These are phyloP conservation scores for Himalopsyche japonica DNA, from an alignment of 2,888 invertebrate genomes.

Conservation along the genomic window DNA sequence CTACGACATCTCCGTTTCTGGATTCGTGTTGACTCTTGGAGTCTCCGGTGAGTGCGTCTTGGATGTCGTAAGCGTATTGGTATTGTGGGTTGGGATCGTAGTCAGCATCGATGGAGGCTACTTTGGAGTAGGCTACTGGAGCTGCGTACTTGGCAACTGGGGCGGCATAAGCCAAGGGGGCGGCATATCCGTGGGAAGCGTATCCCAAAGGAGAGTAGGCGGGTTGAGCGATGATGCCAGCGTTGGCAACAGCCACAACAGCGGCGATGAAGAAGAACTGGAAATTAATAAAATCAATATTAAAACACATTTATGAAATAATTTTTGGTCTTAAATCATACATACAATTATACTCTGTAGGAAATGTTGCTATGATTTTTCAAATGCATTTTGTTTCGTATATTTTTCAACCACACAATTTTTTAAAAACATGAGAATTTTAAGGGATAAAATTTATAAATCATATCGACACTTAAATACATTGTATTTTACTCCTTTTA, in stretches of 20 bases:
- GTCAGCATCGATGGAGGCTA: slow-evolving; percentile 26
- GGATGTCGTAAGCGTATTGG: slow-evolving; percentile 56
- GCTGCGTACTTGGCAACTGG: slow-evolving; percentile 27
- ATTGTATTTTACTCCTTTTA: no score
- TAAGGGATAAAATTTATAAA: no score
- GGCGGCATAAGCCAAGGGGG: slow-evolving; percentile 50
- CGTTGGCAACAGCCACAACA: slow-evolving; percentile 37
- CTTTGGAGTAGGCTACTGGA: slow-evolving; percentile 17
- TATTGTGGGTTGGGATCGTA: slow-evolving; percentile 46
- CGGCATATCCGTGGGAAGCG: slow-evolving; percentile 38
- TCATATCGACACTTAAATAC: no score
- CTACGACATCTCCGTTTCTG: slow-evolving; percentile 51
- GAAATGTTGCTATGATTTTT: no score
- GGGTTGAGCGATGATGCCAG: slow-evolving; percentile 39
- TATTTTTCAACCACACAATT: no score
- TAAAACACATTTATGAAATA: no score
- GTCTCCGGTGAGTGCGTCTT: slow-evolving; percentile 60
- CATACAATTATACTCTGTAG: no score
- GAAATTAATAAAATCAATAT: not conserved
- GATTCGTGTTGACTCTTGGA: slow-evolving; percentile 54
- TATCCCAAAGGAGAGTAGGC: slow-evolving; percentile 29
- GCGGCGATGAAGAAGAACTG: slow-evolving; percentile 20
- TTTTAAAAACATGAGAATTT: no score
- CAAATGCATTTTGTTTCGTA: no score
- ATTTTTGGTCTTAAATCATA: no score